phyloP scores from a whole-genome alignment of 1,140 invertebrate genomes.

The Meloidogyne hapla region DNA sequence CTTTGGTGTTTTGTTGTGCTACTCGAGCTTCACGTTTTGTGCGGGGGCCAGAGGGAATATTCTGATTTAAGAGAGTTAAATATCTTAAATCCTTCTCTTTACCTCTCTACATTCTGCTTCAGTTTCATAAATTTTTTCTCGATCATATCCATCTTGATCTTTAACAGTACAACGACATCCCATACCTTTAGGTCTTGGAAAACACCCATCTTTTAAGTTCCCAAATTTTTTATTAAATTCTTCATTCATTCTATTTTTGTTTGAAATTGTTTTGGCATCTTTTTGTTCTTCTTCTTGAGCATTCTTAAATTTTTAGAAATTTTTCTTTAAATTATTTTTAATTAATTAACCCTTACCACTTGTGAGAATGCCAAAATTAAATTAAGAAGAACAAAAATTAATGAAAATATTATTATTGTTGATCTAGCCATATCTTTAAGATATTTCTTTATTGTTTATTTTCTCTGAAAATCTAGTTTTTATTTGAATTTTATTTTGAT shows the following conservation, averaged over 20 bases:
- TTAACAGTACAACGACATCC: slow-evolving; percentile 49
- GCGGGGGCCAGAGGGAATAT: not conserved
- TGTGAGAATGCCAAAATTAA: too few relatives aligned
- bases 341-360: too few relatives aligned
- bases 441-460: too few relatives aligned
- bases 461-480: too few relatives aligned
- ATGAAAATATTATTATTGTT: too few relatives aligned
- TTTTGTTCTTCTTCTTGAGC: not conserved
- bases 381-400: too few relatives aligned
- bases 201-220: slow-evolving; percentile 39
- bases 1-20: not conserved
- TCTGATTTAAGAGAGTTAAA: not conserved
- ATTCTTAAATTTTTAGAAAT: too few relatives aligned
- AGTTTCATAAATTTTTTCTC: slow-evolving; percentile 40
- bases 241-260: slow-evolving; percentile 41
- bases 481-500: too few relatives aligned
- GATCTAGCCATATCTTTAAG: too few relatives aligned
- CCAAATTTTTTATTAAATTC: slow-evolving; percentile 40
- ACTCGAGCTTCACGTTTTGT: not conserved
- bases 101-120: slow-evolving; percentile 41
- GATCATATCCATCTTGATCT: slow-evolving; percentile 41
- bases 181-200: slow-evolving; percentile 42
- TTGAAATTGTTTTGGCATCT: slow-evolving; percentile 30
- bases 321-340: too few relatives aligned
- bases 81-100: not conserved